A percentile compares a stretch with the other conserved stretches of the same genome.
These are phyloP conservation scores for Anthonomus grandis DNA, from an alignment of 1,140 invertebrate genomes.

Conservation along the genomic window DNA sequence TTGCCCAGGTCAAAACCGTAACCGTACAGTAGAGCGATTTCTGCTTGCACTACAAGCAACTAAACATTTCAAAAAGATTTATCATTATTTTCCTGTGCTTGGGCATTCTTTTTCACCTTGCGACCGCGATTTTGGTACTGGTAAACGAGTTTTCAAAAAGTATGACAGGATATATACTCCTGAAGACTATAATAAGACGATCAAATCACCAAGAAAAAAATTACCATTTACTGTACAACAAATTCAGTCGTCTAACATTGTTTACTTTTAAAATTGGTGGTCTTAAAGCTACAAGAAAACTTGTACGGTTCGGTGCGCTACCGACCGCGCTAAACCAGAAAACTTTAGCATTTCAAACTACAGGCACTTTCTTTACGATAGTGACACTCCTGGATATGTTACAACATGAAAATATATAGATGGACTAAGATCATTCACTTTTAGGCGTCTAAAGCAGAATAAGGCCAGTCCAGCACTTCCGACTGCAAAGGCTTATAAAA, in stretches of 20 bases:
- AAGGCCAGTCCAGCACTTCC: constrained; percentile 1
- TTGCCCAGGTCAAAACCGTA: constrained; percentile 38
- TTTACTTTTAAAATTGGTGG: constrained; percentile 26
- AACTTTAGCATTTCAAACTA: constrained; percentile 15
- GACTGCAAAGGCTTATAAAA: constrained; percentile 6
- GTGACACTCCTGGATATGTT: constrained; percentile 15
- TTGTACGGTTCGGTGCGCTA: neutral
- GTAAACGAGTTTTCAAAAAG: constrained; percentile 12
- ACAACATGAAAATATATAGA: constrained; percentile 17
- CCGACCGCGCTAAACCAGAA: constrained; percentile 10
- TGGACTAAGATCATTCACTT: constrained; percentile 4
- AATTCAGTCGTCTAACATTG: constrained; percentile 27
- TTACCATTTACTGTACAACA: constrained; percentile 28
- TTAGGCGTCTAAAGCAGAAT: constrained; percentile 11
- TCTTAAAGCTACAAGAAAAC: constrained; percentile 20
- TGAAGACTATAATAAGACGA: constrained; percentile 30
- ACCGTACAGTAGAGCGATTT: constrained; percentile 33
- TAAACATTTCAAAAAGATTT: constrained; percentile 32
- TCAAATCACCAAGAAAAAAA: constrained; percentile 26
- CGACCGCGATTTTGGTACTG: constrained; percentile 3
- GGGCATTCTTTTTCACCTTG: constrained; percentile 34
- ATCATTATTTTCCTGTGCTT: constrained; percentile 40
- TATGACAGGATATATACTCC: constrained; percentile 30
- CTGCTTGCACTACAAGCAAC: constrained; percentile 28
- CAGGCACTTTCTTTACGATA: constrained; percentile 16